Base-by-base conservation (phyloP, 2,888 invertebrate species). In the Argynnis bischoffii region DNA sequence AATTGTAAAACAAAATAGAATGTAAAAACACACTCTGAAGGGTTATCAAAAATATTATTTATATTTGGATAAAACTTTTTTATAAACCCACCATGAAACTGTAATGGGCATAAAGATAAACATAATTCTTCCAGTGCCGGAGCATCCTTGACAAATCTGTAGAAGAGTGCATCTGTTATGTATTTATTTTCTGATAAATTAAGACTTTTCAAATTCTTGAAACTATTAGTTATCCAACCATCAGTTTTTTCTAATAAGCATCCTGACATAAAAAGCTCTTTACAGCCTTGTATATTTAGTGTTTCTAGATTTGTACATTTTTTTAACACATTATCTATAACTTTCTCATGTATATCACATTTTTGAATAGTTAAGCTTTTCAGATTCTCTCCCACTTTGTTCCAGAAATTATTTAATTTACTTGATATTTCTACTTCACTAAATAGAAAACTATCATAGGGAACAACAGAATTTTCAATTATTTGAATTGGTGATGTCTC, bases 221-320 rank as follows among this genome's bases (percentile, higher is more conserved):
- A 87, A 61, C 87, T 90, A 48, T 88, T 81, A 15, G 88, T 81
- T 57, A 88, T 78, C 51, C 93, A 85, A 1, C 94, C 89, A 74
- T 95, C 95, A 14, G 93, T 87, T 60, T 93, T 88, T 76, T 95
- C 95, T 53, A 96, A 81, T 53, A 96, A 87, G 15, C 94, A 93
- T 2, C 96, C 96, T 2, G 95, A 95, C 95, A 96, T 96, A 72
- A 96, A 95, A 21, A 96, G 88, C 67, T 95, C 95, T 76, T 95
- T 94, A 76, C 96, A 96, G 65, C 93, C 93, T 72, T 94, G 93
- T 63, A 96, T 92, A 59, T 94, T 93, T 18, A 96, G 86, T 64
- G 86, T 82, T 77, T 93, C 92, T 67, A 96, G 84, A 76, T 94
- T 94, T 18, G 86, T 86, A 76, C 95, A 93, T 72, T 92, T 88